Evolutionary conservation across 2,113 vertebrate genomes (phyloP).

Genomic region (Microcebus jonahi): DNA sequence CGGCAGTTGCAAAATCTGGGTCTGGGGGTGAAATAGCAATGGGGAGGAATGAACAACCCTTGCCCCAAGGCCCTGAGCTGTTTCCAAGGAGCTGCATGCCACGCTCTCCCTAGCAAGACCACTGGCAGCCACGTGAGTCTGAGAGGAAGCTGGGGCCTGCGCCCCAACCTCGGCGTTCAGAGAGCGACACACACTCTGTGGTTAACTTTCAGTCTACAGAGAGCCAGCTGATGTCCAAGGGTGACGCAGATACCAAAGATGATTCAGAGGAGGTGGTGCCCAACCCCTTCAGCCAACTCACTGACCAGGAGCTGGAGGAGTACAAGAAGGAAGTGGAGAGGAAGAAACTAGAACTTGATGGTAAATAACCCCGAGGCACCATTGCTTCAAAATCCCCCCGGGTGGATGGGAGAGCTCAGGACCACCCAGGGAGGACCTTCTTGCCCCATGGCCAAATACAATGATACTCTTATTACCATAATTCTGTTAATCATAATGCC

Average conservation of each 20-base stretch:
- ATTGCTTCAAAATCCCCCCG: not conserved
- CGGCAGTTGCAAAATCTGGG: conserved; percentile 23
- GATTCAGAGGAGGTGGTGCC: conserved; percentile 77
- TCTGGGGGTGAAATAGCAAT: not conserved
- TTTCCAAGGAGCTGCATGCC: conserved; percentile 60
- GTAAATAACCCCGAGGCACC: conserved; percentile 76
- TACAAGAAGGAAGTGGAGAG: conserved; percentile 96
- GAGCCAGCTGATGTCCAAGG: conserved; percentile 82
- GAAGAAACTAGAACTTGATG: conserved; percentile 91
- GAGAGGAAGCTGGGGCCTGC: conserved; percentile 38
- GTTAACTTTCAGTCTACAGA: conserved; percentile 90
- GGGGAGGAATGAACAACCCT: not conserved
- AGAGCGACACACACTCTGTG: conserved; percentile 58
- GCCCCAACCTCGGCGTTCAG: not conserved
- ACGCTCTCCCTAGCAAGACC: conserved; percentile 47
- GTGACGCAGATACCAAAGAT: conserved; percentile 78
- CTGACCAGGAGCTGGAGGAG: conserved; percentile 97
- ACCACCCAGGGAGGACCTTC: not conserved
- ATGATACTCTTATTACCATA: not conserved
- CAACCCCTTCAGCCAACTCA: conserved; percentile 98
- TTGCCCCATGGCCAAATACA: not conserved
- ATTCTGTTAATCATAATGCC: too few species aligned
- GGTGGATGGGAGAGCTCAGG: not conserved
- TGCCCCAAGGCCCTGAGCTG: not conserved
- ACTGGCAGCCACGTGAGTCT: conserved; percentile 55